Base-by-base conservation (phyloP, 2,888 invertebrate species). In the Cristatella mucedo region DNA sequence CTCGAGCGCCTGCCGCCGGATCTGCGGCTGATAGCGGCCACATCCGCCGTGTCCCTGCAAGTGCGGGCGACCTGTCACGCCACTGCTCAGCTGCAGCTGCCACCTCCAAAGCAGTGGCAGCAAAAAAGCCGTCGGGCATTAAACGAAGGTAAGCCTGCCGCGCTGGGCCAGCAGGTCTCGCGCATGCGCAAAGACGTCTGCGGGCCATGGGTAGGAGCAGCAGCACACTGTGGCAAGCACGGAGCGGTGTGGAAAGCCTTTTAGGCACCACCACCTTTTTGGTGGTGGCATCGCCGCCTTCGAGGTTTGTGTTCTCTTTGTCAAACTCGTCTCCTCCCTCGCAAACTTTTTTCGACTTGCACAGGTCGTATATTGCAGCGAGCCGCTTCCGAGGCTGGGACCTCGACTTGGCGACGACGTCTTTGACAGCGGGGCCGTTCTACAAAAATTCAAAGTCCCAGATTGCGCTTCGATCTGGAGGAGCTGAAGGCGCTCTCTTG, bases 321-420 rank as follows among this genome's bases (percentile, higher is more conserved):
- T 93, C 91, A 81, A 91, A 86, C 65, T 93, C 95, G 66, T 93
- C 93, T 45, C 91, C 93, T 45, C 93, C 93, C 67, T 95, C 95
- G 68, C 97, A 99, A 58, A 95, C 83, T 51, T 84, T 86, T 68
- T 93, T 93, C 5, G 86, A 83, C 70, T 97, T 97, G 67, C 95
- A 97, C 21, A 97, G 69, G 64, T 97, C 97, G 67, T 97, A 97
- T 0, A 97, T 84, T 68, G 87, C 84, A 2, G 85, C 80, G 44
- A 99, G 70, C 41, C 97, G 74, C 66, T 91, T 89, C 43, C 95
- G 75, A 0, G 91, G 87, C 56, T 93, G 89, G 2, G 89, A 89
- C 70, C 89, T 89, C 1, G 91, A 85, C 68, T 95, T 95, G 73
- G 82, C 76, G 0, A 97, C 76, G 42, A 95, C 78, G 69, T 91